These are phyloP conservation scores for Eciton burchellii DNA, from an alignment of 1,140 invertebrate species.

Conservation along the genomic window DNA sequence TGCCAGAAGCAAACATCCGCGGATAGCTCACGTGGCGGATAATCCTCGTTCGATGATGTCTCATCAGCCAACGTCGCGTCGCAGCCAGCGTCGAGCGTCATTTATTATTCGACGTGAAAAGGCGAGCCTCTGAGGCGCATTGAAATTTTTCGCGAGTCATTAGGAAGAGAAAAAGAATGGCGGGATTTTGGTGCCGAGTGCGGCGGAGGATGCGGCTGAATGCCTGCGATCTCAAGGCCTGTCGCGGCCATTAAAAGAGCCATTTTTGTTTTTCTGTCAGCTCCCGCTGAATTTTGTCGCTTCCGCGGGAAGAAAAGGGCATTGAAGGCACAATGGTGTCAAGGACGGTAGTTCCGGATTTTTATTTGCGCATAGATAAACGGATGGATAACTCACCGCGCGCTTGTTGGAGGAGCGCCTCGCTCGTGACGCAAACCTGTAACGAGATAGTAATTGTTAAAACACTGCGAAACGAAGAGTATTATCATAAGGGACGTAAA, in stretches of 20 bases:
- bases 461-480: not conserved
- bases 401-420: not conserved
- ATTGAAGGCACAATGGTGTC: not conserved
- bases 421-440: conserved; percentile 38
- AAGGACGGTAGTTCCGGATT: not conserved
- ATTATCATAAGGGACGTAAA: not conserved
- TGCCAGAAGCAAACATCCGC: conserved; percentile 53
- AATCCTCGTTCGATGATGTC: conserved; percentile 11
- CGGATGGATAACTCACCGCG: conserved; percentile 58
- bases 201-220: conserved; percentile 32
- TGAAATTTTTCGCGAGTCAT: conserved; percentile 78
- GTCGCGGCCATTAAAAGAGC: conserved; percentile 39
- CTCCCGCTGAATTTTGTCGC: conserved; percentile 2
- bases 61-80: conserved; percentile 10
- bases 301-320: conserved; percentile 6
- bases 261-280: conserved; percentile 43
- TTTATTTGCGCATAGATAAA: conserved; percentile 23
- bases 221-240: conserved; percentile 29
- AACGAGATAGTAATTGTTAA: conserved; percentile 62
- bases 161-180: conserved; percentile 57
- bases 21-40: conserved; percentile 27
- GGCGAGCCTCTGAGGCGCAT: conserved; percentile 63
- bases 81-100: conserved; percentile 61
- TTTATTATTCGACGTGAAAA: conserved; percentile 78
- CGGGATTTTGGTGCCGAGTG: conserved; percentile 25